These are phyloP conservation scores for Drosophila busckii DNA, from an alignment of 1,140 invertebrate species.

Conservation along the genomic window DNA sequence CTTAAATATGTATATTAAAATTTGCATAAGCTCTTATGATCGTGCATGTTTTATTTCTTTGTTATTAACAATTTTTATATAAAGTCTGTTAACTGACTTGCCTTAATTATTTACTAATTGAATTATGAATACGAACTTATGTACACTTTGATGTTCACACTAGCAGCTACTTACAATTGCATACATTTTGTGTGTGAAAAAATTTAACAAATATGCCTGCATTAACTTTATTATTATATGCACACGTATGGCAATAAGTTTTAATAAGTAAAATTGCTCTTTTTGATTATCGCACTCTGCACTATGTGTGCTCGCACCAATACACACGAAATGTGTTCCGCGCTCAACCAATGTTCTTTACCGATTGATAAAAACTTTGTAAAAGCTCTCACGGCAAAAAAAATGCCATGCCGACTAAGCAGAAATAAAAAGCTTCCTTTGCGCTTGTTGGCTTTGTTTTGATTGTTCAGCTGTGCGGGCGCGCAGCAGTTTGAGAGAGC, in stretches of 20 bases:
- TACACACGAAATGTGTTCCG: constrained; percentile 17
- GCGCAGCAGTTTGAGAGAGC: constrained; percentile 11
- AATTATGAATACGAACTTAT: constrained; percentile 35
- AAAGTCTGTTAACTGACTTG: constrained; percentile 7
- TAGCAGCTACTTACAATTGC: no score
- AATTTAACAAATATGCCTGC: no score
- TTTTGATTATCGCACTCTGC: constrained; percentile 62
- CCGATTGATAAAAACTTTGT: constrained; percentile 66
- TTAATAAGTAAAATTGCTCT: constrained; percentile 34
- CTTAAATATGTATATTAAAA: constrained; percentile 40
- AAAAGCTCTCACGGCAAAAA: constrained; percentile 63
- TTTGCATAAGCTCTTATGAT: constrained; percentile 15
- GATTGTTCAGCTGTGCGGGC: constrained; percentile 56
- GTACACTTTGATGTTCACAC: constrained; percentile 28
- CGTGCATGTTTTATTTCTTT: constrained; percentile 5
- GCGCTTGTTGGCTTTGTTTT: constrained; percentile 47
- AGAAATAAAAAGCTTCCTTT: constrained; percentile 50
- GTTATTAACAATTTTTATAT: constrained; percentile 1
- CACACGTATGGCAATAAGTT: no score
- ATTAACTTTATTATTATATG: no score
- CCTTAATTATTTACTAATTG: constrained; percentile 36
- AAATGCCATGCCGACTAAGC: constrained; percentile 26
- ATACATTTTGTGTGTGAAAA: no score
- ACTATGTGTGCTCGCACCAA: constrained; percentile 16
- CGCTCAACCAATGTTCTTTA: constrained; percentile 69